A percentile compares a stretch with the other conserved stretches of the same genome.
Conservation (phyloP, 2,888 invertebrate genomes). For the Oegoconia quadripuncta region DNA sequence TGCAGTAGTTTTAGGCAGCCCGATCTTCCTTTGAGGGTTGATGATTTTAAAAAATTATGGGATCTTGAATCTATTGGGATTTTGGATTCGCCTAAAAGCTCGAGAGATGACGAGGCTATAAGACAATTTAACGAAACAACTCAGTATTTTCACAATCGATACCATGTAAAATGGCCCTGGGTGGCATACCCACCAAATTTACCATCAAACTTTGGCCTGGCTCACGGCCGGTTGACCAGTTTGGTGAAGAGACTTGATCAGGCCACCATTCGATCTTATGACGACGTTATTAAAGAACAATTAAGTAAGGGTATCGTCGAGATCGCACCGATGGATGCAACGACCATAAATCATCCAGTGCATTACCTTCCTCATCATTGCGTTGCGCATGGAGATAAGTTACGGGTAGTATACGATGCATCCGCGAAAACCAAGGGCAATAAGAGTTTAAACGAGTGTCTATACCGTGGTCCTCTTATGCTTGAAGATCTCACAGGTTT, state of each 20-base stretch:
- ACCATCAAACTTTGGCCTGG: conserved; percentile 16
- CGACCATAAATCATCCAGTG: neutral
- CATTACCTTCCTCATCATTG: conserved; percentile 16
- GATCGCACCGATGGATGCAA: neutral
- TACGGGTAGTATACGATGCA: conserved; percentile 20
- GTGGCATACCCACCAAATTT: conserved; percentile 15
- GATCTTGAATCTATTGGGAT: conserved; percentile 27
- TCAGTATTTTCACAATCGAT: conserved; percentile 12
- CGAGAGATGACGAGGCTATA: conserved; percentile 13
- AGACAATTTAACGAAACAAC: conserved; percentile 12
- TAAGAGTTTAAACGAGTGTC: no score
- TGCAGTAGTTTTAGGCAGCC: conserved; percentile 8
- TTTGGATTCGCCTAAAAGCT: conserved; percentile 17
- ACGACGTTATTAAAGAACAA: conserved; percentile 10
- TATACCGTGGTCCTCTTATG: conserved; percentile 7
- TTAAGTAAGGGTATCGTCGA: conserved; percentile 7
- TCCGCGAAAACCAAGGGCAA: no score
- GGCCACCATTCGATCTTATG: conserved; percentile 5
- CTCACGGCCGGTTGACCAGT: conserved; percentile 13
- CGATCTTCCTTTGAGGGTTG: conserved; percentile 16
- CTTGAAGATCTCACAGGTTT: conserved; percentile 2
- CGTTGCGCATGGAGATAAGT: conserved; percentile 3
- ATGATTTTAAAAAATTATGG: conserved; percentile 18
- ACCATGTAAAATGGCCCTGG: conserved; percentile 21
- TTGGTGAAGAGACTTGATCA: conserved; percentile 9